Evolutionary conservation across 2,888 invertebrate species (phyloP).

Genomic region (Acleris laterana): DNA sequence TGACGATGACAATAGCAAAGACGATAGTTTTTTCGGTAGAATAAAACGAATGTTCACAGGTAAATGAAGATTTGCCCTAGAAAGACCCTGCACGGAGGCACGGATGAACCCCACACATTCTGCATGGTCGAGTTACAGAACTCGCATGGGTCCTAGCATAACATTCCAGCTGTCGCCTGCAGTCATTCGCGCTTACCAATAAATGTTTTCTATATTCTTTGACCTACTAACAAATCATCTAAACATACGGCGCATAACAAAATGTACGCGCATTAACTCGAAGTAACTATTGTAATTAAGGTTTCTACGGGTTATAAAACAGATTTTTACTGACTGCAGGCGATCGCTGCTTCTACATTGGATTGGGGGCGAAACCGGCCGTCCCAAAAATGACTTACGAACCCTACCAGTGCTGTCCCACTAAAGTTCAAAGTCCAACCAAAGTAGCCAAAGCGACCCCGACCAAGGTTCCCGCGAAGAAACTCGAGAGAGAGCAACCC

Average conservation of each 20-base stretch:
- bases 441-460: constrained; percentile 91
- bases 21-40: constrained; percentile 79
- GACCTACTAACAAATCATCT: constrained; percentile 81
- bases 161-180: constrained; percentile 86
- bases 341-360: constrained; percentile 98
- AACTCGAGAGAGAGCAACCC: constrained; percentile 74
- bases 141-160: constrained; percentile 75
- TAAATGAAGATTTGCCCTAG: constrained; percentile 70
- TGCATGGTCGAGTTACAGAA: constrained; percentile 75
- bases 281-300: constrained; percentile 71
- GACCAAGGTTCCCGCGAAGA: constrained; percentile 84
- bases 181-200: constrained; percentile 85
- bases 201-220: constrained; percentile 77
- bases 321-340: constrained; percentile 97
- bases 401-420: constrained; percentile 97
- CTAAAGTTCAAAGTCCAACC: constrained; percentile 90
- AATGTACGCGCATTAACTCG: constrained; percentile 78
- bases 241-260: constrained; percentile 76
- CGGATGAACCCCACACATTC: constrained; percentile 69
- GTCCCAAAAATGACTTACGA: constrained; percentile 91
- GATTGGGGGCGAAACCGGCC: constrained; percentile 93
- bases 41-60: constrained; percentile 82
- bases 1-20: constrained; percentile 75
- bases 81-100: constrained; percentile 70
- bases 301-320: constrained; percentile 84